Evolutionary conservation across 2,888 invertebrate genomes (phyloP), one percentile per base, ranked within the genome.

Genomic region (Lymantria dispar): DNA sequence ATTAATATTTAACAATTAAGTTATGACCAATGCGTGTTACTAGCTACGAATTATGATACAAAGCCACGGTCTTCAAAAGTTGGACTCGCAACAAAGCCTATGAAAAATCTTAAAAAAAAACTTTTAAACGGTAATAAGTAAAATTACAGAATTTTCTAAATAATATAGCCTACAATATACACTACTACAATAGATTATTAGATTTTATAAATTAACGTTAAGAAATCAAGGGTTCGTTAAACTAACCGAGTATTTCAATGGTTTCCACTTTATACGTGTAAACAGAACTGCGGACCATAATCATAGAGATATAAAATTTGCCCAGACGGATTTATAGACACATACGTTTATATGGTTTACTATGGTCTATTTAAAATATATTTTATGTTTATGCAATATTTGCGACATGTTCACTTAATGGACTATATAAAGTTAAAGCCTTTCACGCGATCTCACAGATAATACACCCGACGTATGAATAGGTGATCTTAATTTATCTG

Each of bases 401-500:
- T 79, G 82, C 80, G 82, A 85, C 82, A 78, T 72, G 74, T 72
- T 70, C 74, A 73, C 72, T 81, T 85, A 86, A 87, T 86, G 84
- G 84, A 83, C 75, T 80, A 77, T 80, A n/a, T n/a, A n/a, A 80
- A 78, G 74, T 75, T 75, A 76, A 77, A 83, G 73, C 78, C 78
- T 83, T 83, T 85, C 80, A 80, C 79, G 76, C 80, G 85, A 82
- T 82, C 72, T 52, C 38, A 67, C 69, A 82, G 85, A 85, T 87
- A 87, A 85, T 81, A 76, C 74, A 67, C 71, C 74, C 74, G 86
- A 87, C 87, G 68, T 78, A 81, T 90, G 87, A 89, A 90, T 89
- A 81, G 89, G 82, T 86, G 87, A 84, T 88, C 85, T 87, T 88
- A 87, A 89, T 86, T 87, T 86, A 87, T 83, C 80, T 78, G 77